Conservation (phyloP, 2,797 vertebrate species). For the Trematomus bernacchii region DNA sequence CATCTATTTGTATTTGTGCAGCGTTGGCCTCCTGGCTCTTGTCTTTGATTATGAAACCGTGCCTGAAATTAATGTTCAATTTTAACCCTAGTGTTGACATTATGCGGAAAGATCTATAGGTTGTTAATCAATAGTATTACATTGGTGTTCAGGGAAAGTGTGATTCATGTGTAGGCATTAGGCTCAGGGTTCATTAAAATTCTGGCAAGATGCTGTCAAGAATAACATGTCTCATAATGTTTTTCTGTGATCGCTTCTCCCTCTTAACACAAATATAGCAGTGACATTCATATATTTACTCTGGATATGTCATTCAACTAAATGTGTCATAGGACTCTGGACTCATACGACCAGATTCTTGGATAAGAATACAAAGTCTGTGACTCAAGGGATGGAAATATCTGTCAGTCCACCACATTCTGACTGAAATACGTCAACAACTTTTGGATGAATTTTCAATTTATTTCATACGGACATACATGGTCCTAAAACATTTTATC, state of each 20-base stretch:
- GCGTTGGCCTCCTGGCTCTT: constrained; percentile 19
- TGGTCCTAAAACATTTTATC: background rate
- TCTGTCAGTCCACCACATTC: constrained; percentile 13
- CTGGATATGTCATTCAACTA: constrained; percentile 18
- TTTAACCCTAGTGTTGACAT: constrained; percentile 40
- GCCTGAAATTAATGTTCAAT: constrained; percentile 57
- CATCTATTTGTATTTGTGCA: constrained; percentile 56
- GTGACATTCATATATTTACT: constrained; percentile 18
- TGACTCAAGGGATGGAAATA: background rate
- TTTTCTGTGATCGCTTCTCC: constrained; percentile 47
- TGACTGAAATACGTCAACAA: constrained; percentile 13
- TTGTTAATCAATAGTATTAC: constrained; percentile 60
- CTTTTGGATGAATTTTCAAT: constrained; percentile 4
- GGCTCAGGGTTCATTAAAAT: constrained; percentile 66
- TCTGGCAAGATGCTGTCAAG: constrained; percentile 47
- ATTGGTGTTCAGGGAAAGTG: constrained; percentile 45
- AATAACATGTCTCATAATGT: constrained; percentile 63
- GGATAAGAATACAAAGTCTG: too few species aligned
- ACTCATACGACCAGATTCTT: too few species aligned
- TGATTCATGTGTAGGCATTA: constrained; percentile 40
- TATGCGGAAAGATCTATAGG: constrained; percentile 35
- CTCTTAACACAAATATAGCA: constrained; percentile 35
- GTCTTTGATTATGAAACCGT: constrained; percentile 59
- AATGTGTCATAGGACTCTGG: constrained; percentile 23
- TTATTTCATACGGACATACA: constrained; percentile 12